Evolutionary conservation across 2,888 invertebrate genomes (phyloP).

Genomic region (Machimus atricapillus): DNA sequence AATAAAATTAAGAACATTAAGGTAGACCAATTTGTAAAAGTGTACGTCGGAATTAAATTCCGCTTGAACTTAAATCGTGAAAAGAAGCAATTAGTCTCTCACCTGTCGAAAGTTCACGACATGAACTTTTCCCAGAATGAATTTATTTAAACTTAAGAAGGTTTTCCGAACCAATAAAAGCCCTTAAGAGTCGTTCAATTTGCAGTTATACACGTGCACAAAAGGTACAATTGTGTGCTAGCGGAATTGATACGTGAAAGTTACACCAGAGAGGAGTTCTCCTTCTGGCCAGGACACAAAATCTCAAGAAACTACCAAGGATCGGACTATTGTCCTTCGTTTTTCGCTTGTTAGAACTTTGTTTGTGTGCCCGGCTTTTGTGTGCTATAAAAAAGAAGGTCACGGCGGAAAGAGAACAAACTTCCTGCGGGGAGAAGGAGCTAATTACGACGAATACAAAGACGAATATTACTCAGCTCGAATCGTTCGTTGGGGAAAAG

Average conservation of each 20-base stretch:
- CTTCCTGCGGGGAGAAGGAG: conserved; percentile 10
- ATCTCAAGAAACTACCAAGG: neutral
- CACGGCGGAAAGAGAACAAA: conserved; percentile 8
- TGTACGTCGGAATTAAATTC: neutral
- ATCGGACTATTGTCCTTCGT: conserved; percentile 17
- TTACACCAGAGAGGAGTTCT: neutral
- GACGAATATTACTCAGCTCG: conserved; percentile 10
- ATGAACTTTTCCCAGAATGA: neutral
- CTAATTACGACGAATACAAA: conserved; percentile 29
- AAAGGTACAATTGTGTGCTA: neutral
- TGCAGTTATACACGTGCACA: neutral
- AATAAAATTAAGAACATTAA: neutral
- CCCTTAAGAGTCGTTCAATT: neutral
- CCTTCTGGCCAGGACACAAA: neutral
- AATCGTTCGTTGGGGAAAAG: neutral
- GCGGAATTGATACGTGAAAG: neutral
- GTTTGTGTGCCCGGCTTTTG: conserved; percentile 13
- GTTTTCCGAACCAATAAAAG: conserved; percentile 9
- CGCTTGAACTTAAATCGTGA: neutral
- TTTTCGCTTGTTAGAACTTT: conserved; percentile 29
- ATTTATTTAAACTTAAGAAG: conserved; percentile 21
- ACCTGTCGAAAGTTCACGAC: conserved; percentile 2
- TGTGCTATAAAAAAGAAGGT: neutral
- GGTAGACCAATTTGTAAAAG: neutral
- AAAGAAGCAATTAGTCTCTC: conserved; percentile 25